Conservation (phyloP, 1,140 invertebrate species). For the Drusus annulatus region DNA sequence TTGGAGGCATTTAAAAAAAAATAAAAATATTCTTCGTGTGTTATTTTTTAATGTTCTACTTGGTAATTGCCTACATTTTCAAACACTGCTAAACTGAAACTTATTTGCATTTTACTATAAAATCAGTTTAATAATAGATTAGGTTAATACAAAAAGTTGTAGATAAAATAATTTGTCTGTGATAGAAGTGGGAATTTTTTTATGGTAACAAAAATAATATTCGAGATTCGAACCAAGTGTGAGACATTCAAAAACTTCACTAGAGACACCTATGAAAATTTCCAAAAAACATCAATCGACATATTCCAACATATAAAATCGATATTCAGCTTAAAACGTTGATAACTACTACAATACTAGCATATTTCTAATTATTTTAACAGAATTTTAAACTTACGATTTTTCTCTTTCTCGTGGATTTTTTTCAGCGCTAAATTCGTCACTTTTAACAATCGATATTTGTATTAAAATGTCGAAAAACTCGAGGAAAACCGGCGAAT, state of each 20-base stretch:
- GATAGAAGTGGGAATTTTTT: too few species aligned
- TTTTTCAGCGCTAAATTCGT: constrained; percentile 3
- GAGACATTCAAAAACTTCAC: neutral
- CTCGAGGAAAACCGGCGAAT: neutral
- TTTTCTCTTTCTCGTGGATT: neutral
- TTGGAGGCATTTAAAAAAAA: too few species aligned
- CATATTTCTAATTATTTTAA: neutral
- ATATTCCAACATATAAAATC: neutral
- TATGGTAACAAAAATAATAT: neutral
- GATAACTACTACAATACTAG: neutral
- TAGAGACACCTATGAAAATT: constrained; percentile 2
- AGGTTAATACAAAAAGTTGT: too few species aligned
- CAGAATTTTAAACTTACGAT: constrained; percentile 15
- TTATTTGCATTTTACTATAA: too few species aligned
- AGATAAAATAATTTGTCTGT: too few species aligned
- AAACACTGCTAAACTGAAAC: too few species aligned
- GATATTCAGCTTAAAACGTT: constrained; percentile 12
- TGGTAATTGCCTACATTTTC: too few species aligned
- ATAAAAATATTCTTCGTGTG: too few species aligned
- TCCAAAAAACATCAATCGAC: neutral
- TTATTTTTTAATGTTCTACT: too few species aligned
- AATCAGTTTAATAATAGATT: too few species aligned
- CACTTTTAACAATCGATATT: constrained; percentile 20
- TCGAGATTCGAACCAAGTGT: constrained; percentile 10
- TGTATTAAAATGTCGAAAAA: neutral